Conservation (phyloP, 2,113 vertebrate species). For the Oreochromis niloticus region DNA sequence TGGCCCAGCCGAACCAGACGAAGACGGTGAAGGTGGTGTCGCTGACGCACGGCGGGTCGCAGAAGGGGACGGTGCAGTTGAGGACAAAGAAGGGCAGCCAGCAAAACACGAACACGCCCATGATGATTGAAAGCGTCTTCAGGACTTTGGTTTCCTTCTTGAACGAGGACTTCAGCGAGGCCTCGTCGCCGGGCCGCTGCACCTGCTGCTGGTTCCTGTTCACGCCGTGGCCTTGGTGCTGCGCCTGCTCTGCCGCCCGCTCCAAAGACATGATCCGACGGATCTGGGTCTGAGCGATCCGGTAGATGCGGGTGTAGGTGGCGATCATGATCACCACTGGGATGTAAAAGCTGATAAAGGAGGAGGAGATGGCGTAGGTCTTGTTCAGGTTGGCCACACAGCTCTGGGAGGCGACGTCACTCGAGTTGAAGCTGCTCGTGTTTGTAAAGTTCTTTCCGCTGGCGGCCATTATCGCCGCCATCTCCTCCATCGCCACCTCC, state of each 20-base stretch:
- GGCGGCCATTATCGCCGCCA: not conserved
- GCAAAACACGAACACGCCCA: conserved; percentile 84
- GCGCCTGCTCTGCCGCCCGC: conserved; percentile 67
- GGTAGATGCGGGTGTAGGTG: conserved; percentile 79
- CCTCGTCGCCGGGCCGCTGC: conserved; percentile 55
- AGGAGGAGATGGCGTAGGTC: conserved; percentile 77
- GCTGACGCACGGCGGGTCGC: conserved; percentile 71
- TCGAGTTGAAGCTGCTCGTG: not conserved
- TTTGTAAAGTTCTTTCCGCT: not conserved
- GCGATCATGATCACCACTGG: conserved; percentile 79
- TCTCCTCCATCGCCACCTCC: not conserved
- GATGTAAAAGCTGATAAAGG: conserved; percentile 76
- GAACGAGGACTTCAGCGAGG: conserved; percentile 71
- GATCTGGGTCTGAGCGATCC: conserved; percentile 81
- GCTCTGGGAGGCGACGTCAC: conserved; percentile 3
- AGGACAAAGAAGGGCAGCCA: conserved; percentile 84
- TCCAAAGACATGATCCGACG: conserved; percentile 76
- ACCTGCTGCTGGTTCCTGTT: conserved; percentile 36
- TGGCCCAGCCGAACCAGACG: conserved; percentile 82
- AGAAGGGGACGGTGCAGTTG: conserved; percentile 81
- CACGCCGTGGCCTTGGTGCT: conserved; percentile 8
- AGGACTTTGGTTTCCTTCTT: conserved; percentile 83
- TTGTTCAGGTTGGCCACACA: conserved; percentile 77
- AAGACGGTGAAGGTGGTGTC: conserved; percentile 78
- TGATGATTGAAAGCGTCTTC: conserved; percentile 80